Conservation (phyloP, 2,888 invertebrate genomes). For the Calliopum simillimum region DNA sequence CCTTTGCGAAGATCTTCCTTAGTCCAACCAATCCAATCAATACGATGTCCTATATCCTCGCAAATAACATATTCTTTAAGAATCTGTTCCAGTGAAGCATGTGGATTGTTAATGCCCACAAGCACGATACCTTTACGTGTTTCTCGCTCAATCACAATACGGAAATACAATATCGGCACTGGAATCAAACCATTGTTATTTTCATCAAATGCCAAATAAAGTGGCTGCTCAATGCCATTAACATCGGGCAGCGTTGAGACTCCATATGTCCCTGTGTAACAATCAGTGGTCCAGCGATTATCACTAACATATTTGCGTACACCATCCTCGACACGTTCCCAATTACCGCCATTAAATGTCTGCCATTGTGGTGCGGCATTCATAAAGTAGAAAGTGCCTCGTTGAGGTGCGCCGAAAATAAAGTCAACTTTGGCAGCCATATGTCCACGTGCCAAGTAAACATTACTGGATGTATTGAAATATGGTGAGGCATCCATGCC, state of each 20-base stretch:
- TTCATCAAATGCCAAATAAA: conserved; percentile 62
- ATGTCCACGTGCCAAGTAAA: conserved; percentile 69
- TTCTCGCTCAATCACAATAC: conserved; percentile 68
- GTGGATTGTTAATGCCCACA: conserved; percentile 67
- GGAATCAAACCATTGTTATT: conserved; percentile 65
- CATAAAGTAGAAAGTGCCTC: conserved; percentile 70
- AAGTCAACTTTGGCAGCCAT: conserved; percentile 70
- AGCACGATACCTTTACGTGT: conserved; percentile 69
- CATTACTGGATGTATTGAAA: conserved; percentile 51
- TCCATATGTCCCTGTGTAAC: conserved; percentile 72
- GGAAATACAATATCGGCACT: conserved; percentile 71
- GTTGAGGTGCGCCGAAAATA: conserved; percentile 68
- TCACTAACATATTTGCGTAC: conserved; percentile 66
- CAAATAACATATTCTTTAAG: conserved; percentile 53
- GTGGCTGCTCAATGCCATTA: conserved; percentile 55
- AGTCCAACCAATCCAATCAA: conserved; percentile 56
- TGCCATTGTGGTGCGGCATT: conserved; percentile 72
- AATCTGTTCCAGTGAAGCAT: conserved; percentile 53
- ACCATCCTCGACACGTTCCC: conserved; percentile 69
- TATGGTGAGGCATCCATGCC: conserved; percentile 57
- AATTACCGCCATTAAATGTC: conserved; percentile 72
- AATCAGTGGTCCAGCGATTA: conserved; percentile 61
- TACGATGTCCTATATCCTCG: conserved; percentile 51
- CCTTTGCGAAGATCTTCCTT: conserved; percentile 52
- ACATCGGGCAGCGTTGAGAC: conserved; percentile 69